A percentile compares a stretch with the other conserved stretches of the same genome.
Evolutionary conservation across 2,797 vertebrate genomes (phyloP).

Genomic region (Mus spretus): DNA sequence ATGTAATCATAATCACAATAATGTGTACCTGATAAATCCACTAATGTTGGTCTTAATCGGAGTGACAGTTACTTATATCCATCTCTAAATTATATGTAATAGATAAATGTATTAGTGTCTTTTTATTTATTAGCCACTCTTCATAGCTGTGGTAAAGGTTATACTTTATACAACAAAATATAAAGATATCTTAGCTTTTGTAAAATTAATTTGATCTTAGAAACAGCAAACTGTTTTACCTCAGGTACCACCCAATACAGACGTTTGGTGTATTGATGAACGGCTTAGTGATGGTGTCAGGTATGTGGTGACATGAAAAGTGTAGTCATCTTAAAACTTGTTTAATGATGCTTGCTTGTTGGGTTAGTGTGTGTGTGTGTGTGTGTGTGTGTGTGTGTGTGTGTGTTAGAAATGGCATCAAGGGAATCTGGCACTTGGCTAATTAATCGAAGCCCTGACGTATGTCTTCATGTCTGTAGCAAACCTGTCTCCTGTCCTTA

Average conservation of each 20-base stretch:
- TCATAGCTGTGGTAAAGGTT: neutral
- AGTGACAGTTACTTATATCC: neutral
- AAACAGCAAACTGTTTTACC: neutral
- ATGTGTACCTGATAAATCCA: neutral
- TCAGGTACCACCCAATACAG: neutral
- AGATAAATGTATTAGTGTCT: neutral
- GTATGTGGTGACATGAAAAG: neutral
- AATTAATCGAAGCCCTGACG: neutral
- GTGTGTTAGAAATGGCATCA: neutral
- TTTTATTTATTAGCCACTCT: neutral
- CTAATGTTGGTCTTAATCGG: neutral
- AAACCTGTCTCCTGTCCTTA: neutral
- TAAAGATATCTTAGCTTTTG: neutral
- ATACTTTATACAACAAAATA: neutral
- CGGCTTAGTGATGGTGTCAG: neutral
- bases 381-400: neutral
- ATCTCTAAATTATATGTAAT: conserved; percentile 30
- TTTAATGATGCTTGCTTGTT: neutral
- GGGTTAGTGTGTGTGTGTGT: neutral
- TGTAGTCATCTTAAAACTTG: neutral
- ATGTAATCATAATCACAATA: conserved; percentile 14
- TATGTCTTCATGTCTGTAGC: neutral
- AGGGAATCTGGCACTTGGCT: neutral
- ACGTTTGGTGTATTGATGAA: neutral
- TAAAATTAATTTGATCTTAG: neutral